These are phyloP conservation scores for Elgonia sp. DNA, from an alignment of 2,888 invertebrate species.

Conservation along the genomic window DNA sequence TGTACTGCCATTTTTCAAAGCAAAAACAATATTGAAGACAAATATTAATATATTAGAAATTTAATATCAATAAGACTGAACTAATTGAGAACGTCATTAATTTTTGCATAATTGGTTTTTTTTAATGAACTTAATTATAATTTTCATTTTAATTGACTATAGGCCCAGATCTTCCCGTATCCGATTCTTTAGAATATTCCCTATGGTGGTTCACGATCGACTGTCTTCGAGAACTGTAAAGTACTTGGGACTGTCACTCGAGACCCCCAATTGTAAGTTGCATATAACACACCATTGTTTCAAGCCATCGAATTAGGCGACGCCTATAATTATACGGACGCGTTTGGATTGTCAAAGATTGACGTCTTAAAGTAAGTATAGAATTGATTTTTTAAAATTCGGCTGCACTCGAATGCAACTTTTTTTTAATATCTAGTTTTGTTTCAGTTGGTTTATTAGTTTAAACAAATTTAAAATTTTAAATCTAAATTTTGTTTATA, in stretches of 20 bases:
- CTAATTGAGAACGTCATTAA: constrained; percentile 38
- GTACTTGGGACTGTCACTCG: constrained; percentile 48
- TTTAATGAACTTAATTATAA: no score
- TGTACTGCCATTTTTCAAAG: constrained; percentile 79
- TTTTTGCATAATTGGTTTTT: constrained; percentile 49
- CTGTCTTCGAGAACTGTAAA: constrained; percentile 65
- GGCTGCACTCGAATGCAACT: no score
- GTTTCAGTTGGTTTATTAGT: no score
- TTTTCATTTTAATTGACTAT: no score
- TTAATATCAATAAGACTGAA: neutral
- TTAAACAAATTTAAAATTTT: no score
- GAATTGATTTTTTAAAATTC: no score
- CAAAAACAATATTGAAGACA: constrained; percentile 2
- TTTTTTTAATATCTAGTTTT: no score
- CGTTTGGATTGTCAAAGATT: constrained; percentile 66
- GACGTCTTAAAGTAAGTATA: constrained; percentile 23
- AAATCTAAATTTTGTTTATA: no score
- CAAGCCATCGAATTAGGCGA: constrained; percentile 83
- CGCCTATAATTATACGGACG: constrained; percentile 82
- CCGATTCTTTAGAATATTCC: constrained; percentile 44
- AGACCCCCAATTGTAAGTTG: constrained; percentile 73
- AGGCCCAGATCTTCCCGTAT: no score
- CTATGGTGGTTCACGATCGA: constrained; percentile 53
- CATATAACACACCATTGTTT: constrained; percentile 81
- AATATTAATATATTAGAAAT: constrained; percentile 1